Percentiles rank a stretch among this genome's conserved stretches.
phyloP scores from a whole-genome alignment of 2,797 vertebrate genomes.

The Oreochromis grahami region DNA sequence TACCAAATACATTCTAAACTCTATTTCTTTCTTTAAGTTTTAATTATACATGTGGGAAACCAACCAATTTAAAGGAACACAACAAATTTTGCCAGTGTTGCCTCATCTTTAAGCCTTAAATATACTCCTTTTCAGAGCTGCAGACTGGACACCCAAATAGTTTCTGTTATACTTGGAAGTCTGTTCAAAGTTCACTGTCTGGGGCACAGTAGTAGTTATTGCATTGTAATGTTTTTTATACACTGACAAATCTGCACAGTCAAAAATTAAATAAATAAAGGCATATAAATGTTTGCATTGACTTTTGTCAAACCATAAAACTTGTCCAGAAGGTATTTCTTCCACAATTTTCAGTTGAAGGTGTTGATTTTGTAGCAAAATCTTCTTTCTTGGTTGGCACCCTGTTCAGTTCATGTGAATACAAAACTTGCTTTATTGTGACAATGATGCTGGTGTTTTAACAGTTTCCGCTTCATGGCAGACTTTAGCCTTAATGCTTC shows the following conservation, averaged over 20 bases:
- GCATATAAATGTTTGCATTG: not conserved
- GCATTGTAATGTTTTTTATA: not conserved
- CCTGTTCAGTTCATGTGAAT: not conserved
- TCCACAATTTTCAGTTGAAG: not conserved
- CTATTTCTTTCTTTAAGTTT: not conserved
- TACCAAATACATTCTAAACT: not conserved
- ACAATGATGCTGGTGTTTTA: not conserved
- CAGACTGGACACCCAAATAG: not conserved
- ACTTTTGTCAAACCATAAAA: not conserved
- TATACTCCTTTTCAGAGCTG: not conserved
- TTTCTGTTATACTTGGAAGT: not conserved
- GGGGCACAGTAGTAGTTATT: not conserved
- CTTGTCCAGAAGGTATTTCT: not conserved
- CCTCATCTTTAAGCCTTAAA: not conserved
- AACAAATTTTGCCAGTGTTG: not conserved
- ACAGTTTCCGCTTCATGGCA: not conserved
- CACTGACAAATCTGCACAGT: not conserved
- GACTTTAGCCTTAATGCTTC: not conserved
- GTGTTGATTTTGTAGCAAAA: not conserved
- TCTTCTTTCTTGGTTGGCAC: not conserved
- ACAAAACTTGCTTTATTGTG: not conserved
- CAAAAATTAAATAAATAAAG: not conserved
- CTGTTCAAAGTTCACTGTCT: not conserved
- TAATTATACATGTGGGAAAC: not conserved
- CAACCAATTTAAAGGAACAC: not conserved